Conservation (phyloP, 2,888 invertebrate species). For the Acanthosoma haemorrhoidale region DNA sequence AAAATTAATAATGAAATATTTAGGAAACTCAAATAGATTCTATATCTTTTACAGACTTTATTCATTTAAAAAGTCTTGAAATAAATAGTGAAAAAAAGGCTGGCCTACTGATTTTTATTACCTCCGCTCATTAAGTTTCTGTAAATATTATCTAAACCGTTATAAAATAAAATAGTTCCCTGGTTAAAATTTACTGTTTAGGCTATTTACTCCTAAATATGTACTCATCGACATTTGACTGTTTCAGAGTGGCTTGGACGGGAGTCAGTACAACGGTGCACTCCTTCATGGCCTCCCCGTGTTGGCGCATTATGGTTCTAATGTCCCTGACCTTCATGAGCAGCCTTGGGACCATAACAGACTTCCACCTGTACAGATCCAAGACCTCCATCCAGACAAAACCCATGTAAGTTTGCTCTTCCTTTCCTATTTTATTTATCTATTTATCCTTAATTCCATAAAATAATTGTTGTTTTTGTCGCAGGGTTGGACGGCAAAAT, state of each 20-base stretch:
- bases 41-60: no score
- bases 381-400: constrained; percentile 36
- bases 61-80: no score
- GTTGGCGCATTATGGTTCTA: constrained; percentile 31
- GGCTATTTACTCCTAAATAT: no score
- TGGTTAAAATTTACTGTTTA: no score
- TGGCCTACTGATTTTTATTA: no score
- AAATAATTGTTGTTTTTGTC: constrained; percentile 40
- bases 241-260: constrained; percentile 36
- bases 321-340: constrained; percentile 18
- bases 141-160: no score
- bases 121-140: no score
- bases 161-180: no score
- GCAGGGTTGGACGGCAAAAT: constrained; percentile 54
- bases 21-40: no score
- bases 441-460: background rate
- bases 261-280: constrained; percentile 36
- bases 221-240: background rate
- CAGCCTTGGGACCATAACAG: constrained; percentile 22
- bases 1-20: no score
- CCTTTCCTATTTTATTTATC: background rate
- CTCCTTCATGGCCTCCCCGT: constrained; percentile 39
- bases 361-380: constrained; percentile 27
- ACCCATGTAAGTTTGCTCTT: constrained; percentile 33
- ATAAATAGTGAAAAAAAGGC: no score